Conservation (phyloP, 2,113 vertebrate genomes). For the Nematolebias whitei region DNA sequence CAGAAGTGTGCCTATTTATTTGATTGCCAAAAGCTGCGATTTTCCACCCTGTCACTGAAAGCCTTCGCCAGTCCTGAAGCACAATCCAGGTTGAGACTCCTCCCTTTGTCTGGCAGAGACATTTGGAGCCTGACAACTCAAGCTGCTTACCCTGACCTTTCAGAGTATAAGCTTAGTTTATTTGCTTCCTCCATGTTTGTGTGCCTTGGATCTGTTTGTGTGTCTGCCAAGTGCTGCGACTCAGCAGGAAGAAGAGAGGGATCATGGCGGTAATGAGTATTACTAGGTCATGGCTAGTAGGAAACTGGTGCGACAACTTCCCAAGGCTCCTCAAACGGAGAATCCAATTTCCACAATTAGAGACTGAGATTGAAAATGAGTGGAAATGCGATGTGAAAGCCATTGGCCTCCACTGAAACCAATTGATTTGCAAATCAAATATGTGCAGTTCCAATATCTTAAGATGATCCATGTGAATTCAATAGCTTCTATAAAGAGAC, state of each 20-base stretch:
- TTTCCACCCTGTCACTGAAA: constrained; percentile 39
- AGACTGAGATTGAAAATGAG: constrained; percentile 40
- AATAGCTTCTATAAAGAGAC: constrained; percentile 11
- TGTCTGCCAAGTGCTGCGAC: constrained; percentile 10
- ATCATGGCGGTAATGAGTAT: constrained; percentile 56
- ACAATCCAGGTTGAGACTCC: constrained; percentile 56
- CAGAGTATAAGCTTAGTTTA: constrained; percentile 63
- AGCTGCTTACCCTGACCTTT: constrained; percentile 65
- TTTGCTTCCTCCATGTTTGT: constrained; percentile 28
- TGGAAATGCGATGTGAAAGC: constrained; percentile 30
- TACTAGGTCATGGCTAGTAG: constrained; percentile 49
- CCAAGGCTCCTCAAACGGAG: constrained; percentile 20
- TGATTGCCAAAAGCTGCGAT: constrained; percentile 35
- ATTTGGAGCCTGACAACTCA: constrained; percentile 58
- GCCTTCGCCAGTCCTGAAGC: constrained; percentile 30
- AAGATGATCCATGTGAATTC: constrained; percentile 29
- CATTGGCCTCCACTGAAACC: constrained; percentile 52
- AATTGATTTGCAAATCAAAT: constrained; percentile 70
- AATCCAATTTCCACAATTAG: constrained; percentile 52
- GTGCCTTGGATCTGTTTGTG: constrained; percentile 24
- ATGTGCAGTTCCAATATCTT: constrained; percentile 1
- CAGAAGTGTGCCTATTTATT: constrained; percentile 35
- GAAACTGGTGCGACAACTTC: constrained; percentile 37
- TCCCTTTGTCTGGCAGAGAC: constrained; percentile 52
- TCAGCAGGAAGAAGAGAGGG: constrained; percentile 25